Percentiles rank a stretch among this genome's conserved stretches.
Conservation (phyloP, 2,888 invertebrate species). For the Phalera bucephala region DNA sequence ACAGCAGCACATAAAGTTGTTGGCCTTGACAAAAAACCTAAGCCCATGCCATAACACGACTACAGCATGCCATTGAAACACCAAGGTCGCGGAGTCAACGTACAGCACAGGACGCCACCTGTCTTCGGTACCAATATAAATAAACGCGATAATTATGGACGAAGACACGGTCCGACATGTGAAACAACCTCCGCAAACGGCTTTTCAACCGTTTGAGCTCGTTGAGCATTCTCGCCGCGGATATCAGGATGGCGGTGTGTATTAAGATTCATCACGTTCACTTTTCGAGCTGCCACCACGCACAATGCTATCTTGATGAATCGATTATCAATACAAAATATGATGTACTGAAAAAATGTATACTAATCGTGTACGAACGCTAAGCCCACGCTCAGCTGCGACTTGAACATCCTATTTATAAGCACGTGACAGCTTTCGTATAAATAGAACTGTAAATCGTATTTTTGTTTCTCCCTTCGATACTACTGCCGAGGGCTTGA, state of each 20-base stretch:
- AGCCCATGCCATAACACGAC: constrained; percentile 54
- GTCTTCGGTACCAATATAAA: constrained; percentile 60
- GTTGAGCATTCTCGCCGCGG: constrained; percentile 35
- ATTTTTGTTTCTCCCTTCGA: constrained; percentile 10
- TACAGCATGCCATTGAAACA: constrained; percentile 66
- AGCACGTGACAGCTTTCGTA: constrained; percentile 28
- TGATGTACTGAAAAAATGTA: constrained; percentile 6
- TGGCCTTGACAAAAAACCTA: constrained; percentile 66
- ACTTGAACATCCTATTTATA: constrained; percentile 38
- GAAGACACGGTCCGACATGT: constrained; percentile 33
- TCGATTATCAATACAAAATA: constrained; percentile 15
- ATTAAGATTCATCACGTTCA: constrained; percentile 41
- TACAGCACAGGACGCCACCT: constrained; percentile 73
- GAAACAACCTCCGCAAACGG: constrained; percentile 28
- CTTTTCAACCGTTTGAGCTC: constrained; percentile 36
- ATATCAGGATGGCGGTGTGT: constrained; percentile 23
- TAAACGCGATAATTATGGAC: constrained; percentile 50
- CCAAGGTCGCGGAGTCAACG: constrained; percentile 76
- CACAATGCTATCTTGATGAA: constrained; percentile 25
- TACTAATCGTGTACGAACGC: constrained; percentile 9
- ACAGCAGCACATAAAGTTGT: constrained; percentile 44
- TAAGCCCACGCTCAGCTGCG: constrained; percentile 33
- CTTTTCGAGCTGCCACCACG: constrained; percentile 26
- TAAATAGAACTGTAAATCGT: constrained; percentile 15
- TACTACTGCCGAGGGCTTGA: constrained; percentile 3